Evolutionary conservation across 2,797 vertebrate species (phyloP).

Genomic region (Spondyliosoma cantharus): DNA sequence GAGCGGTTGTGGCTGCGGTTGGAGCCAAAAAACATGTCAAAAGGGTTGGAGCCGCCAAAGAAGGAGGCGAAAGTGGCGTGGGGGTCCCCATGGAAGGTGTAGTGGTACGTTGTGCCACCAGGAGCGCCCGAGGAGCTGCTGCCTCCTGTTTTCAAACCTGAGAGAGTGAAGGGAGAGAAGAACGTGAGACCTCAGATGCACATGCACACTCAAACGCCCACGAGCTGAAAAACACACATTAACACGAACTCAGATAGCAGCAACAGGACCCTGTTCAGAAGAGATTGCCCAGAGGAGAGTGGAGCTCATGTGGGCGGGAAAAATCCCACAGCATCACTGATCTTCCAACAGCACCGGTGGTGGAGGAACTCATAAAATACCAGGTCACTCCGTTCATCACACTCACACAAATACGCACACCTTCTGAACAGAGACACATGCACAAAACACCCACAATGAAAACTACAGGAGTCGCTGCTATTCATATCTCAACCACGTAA

Average conservation of each 20-base stretch:
- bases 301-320: constrained; percentile 60
- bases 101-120: constrained; percentile 92
- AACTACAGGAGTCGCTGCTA: constrained; percentile 67
- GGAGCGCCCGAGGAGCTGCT: constrained; percentile 90
- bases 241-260: constrained; percentile 39
- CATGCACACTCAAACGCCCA: constrained; percentile 36
- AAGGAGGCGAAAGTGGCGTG: constrained; percentile 98
- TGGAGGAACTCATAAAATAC: constrained; percentile 60
- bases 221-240: constrained; percentile 30
- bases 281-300: constrained; percentile 36
- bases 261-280: constrained; percentile 42
- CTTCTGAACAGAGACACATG: constrained; percentile 36
- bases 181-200: constrained; percentile 24
- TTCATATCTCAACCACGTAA: constrained; percentile 69
- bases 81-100: constrained; percentile 98
- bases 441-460: constrained; percentile 59
- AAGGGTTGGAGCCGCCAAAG: constrained; percentile 98
- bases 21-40: constrained; percentile 96
- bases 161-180: constrained; percentile 4
- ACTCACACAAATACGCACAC: constrained; percentile 32
- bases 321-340: constrained; percentile 69
- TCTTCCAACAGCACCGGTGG: constrained; percentile 50
- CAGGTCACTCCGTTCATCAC: constrained; percentile 54
- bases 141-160: constrained; percentile 96
- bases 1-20: constrained; percentile 87